Conservation (phyloP, 2,113 vertebrate genomes). For the Gobio gobio region DNA sequence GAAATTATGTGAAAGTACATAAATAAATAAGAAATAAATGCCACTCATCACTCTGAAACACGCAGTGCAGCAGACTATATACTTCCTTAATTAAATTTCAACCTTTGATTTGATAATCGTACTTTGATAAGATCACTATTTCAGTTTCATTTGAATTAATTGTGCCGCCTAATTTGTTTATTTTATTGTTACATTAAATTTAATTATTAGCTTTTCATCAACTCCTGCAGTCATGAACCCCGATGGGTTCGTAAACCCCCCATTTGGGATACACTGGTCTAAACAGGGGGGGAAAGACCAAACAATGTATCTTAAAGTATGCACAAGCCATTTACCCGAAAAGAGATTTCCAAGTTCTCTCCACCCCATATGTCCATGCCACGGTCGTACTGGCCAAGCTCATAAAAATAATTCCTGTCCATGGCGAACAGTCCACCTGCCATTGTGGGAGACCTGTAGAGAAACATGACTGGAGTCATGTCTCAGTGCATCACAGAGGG, state of each 20-base stretch:
- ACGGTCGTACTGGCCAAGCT: conserved; percentile 91
- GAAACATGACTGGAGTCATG: background rate
- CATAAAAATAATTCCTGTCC: conserved; percentile 90
- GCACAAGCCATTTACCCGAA: conserved; percentile 80
- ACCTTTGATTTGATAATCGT: background rate
- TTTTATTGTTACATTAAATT: background rate
- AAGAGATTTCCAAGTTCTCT: conserved; percentile 97
- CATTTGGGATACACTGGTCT: background rate
- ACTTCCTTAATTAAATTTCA: background rate
- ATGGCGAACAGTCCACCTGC: conserved; percentile 97
- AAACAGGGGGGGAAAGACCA: too few relatives aligned
- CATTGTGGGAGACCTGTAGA: conserved; percentile 93
- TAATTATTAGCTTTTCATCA: background rate
- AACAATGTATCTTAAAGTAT: background rate
- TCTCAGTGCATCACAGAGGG: background rate
- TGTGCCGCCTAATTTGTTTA: background rate
- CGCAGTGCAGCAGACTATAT: background rate
- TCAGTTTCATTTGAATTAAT: background rate
- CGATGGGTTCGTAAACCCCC: background rate
- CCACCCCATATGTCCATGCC: conserved; percentile 99
- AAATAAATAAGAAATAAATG: too few relatives aligned
- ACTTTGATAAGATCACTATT: background rate
- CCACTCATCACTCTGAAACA: background rate
- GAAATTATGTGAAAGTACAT: too few relatives aligned
- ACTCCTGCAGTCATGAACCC: background rate